Base-by-base conservation (phyloP, 37 sponge, comb jelly and placozoan genomes). In the Tethya wilhelma region DNA sequence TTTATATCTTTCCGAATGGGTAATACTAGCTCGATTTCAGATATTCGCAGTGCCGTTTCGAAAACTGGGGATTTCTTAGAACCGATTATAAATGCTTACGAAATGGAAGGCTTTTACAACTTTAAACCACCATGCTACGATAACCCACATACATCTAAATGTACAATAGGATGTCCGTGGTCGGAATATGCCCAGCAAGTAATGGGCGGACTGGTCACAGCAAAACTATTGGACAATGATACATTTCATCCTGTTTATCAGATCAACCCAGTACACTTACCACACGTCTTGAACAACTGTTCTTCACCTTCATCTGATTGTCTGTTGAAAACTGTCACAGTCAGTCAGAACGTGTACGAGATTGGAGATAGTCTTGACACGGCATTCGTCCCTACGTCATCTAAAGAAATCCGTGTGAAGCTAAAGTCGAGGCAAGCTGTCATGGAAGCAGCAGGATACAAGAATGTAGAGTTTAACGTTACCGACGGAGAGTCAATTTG, bases 51-150 rank as follows among this genome's bases (percentile, higher is more conserved):
- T 39, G 45, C 43, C 5, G 57, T 59, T n/a, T 74, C 87, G 2
- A 86, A 68, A 0, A n/a, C n/a, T n/a, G n/a, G n/a, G n/a, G 59
- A 17, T 0, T 83, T 90, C 43, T 19, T 93, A 0, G 29, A 76
- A 23, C 94, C 94, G 0, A 40, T 94, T 31, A 67, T 94, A 17
- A 34, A 31, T 14, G 91, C 95, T 11, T 87, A 84, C 53, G 20
- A 76, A 12, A 19, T 91, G 83, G 95, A 94, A 46, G 95, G 91
- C n/a, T 94, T 69, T 32, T 88, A 90, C 56, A 66, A 91, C 64
- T 94, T 94, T 68, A 80, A 84, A 42, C 89, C 85, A 44, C 91
- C 95, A 4, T 94, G 95, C 75, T 84, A 94, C 32, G 74, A 88
- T 53, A 69, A 94, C 19, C 74, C 82, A 3, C 86, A 85, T 39